Conservation (phyloP, 2,888 invertebrate species). For the Agrochola lota region DNA sequence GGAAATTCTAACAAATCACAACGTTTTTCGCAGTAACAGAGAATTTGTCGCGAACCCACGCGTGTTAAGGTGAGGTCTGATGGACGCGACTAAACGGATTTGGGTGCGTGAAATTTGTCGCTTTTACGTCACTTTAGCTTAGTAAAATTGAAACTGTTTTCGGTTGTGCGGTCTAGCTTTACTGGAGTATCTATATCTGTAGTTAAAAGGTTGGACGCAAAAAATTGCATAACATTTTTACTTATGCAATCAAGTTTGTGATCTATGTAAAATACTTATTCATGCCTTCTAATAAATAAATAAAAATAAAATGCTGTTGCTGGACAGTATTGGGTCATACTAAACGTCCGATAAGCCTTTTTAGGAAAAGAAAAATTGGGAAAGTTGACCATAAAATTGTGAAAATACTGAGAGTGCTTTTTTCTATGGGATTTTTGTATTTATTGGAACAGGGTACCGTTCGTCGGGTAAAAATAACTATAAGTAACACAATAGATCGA, state of each 20-base stretch:
- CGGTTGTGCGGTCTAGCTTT: neutral
- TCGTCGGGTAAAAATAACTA: no score
- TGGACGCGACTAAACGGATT: conserved; percentile 46
- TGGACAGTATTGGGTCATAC: no score
- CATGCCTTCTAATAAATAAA: neutral
- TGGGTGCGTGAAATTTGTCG: conserved; percentile 40
- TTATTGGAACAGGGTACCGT: no score
- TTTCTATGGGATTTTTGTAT: no score
- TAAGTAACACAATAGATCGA: neutral
- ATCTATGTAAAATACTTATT: neutral
- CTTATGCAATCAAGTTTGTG: neutral
- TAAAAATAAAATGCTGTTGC: neutral
- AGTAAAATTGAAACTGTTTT: conserved; percentile 21
- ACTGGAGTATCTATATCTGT: neutral
- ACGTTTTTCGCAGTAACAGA: conserved; percentile 60
- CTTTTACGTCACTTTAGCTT: conserved; percentile 40
- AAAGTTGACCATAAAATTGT: no score
- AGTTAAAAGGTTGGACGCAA: neutral
- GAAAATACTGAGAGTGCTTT: no score
- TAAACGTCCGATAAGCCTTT: no score
- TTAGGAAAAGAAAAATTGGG: no score
- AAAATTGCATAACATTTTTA: neutral
- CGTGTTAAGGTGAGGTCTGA: conserved; percentile 55
- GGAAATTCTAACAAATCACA: conserved; percentile 69
- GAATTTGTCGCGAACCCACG: conserved; percentile 60